Conservation (phyloP, 2,888 invertebrate genomes). For the Eupithecia vulgata region DNA sequence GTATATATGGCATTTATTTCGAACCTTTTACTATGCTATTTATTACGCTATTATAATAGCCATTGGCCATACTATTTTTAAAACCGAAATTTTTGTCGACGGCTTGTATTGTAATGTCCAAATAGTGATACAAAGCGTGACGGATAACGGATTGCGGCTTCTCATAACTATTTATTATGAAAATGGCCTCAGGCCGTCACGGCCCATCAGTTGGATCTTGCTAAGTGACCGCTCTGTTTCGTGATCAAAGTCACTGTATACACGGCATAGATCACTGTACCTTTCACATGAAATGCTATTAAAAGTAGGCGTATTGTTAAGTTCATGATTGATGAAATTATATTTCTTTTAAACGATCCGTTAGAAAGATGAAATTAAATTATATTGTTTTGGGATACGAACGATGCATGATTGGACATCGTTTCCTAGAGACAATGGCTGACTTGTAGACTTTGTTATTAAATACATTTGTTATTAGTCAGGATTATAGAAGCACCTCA, state of each 20-base stretch:
- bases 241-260: constrained; percentile 40
- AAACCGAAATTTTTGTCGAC: not conserved
- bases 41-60: too few species aligned
- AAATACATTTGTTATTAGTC: too few species aligned
- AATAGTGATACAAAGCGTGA: constrained; percentile 56
- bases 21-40: too few species aligned
- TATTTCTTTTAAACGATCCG: not conserved
- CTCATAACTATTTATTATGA: constrained; percentile 67
- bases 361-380: not conserved
- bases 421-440: not conserved
- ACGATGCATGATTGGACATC: not conserved
- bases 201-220: constrained; percentile 57
- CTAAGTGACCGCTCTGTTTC: constrained; percentile 53
- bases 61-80: not conserved
- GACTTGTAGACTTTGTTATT: not conserved
- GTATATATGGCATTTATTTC: too few species aligned
- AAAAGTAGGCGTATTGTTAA: not conserved
- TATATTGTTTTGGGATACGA: not conserved
- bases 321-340: not conserved
- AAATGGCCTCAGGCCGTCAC: constrained; percentile 60
- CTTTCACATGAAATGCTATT: not conserved
- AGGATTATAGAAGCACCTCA: not conserved
- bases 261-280: constrained; percentile 3
- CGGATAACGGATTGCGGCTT: constrained; percentile 59
- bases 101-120: constrained; percentile 18